Percentiles rank a stretch among this genome's conserved stretches.
phyloP scores from a whole-genome alignment of 2,797 vertebrate species.

The Pteropus rufus region DNA sequence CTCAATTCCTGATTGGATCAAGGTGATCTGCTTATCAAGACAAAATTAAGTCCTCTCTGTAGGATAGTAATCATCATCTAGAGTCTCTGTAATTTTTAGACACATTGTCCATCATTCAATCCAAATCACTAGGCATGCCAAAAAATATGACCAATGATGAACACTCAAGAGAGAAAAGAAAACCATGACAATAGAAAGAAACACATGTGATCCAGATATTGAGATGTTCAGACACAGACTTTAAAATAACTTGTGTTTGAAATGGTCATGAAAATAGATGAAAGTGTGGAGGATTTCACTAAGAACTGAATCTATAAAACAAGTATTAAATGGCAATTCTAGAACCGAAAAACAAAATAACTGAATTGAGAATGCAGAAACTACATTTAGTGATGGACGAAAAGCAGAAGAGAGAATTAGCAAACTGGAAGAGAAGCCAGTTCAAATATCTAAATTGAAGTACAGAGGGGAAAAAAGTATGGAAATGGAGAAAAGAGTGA shows the following conservation, averaged over 20 bases:
- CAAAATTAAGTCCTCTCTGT: background rate
- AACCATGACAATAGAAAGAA: background rate
- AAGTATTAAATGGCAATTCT: constrained; percentile 25
- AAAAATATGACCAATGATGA: background rate
- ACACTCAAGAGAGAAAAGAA: background rate
- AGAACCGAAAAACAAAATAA: background rate
- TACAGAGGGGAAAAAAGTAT: background rate
- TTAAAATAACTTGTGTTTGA: background rate
- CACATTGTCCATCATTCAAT: background rate
- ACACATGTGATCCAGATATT: background rate
- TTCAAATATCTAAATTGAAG: background rate
- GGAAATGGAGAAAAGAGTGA: background rate
- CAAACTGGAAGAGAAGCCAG: background rate
- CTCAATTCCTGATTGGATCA: background rate
- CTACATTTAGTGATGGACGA: background rate
- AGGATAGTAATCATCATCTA: background rate
- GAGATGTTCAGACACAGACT: background rate
- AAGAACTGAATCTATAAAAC: background rate
- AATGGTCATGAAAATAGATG: background rate
- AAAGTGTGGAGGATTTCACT: background rate
- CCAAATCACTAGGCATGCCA: background rate
- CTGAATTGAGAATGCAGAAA: background rate
- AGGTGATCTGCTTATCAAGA: background rate
- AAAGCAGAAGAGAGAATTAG: background rate
- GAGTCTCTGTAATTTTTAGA: background rate